Conservation (phyloP, 1,140 invertebrate species). For the Eriosoma lanigerum region DNA sequence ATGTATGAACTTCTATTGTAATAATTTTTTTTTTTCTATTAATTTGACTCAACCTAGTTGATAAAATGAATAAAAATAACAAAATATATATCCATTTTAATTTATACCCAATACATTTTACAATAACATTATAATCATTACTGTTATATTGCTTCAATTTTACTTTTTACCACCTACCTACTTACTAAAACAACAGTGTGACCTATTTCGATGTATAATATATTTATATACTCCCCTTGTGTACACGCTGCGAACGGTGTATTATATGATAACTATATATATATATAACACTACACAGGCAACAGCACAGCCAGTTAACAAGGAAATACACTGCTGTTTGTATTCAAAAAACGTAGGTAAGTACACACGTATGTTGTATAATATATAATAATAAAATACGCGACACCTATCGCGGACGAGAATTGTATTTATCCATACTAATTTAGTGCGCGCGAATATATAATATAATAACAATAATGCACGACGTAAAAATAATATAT, state of each 20-base stretch:
- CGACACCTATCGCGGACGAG: neutral
- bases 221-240: neutral
- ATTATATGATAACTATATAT: neutral
- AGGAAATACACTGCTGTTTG: constrained; percentile 14
- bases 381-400: neutral
- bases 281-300: no score
- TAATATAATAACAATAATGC: no score
- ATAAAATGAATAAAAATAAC: no score
- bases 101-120: no score
- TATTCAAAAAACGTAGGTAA: neutral
- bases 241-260: neutral
- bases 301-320: constrained; percentile 7
- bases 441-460: neutral
- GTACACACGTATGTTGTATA: neutral
- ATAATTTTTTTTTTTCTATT: no score
- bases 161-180: no score
- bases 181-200: constrained; percentile 23
- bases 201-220: constrained; percentile 18
- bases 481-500: no score
- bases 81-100: no score
- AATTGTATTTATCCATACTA: neutral
- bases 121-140: no score
- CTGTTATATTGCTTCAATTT: no score
- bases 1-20: no score
- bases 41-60: no score